phyloP scores from a whole-genome alignment of 1,140 invertebrate species.

The Panagrolaimus sp. region DNA sequence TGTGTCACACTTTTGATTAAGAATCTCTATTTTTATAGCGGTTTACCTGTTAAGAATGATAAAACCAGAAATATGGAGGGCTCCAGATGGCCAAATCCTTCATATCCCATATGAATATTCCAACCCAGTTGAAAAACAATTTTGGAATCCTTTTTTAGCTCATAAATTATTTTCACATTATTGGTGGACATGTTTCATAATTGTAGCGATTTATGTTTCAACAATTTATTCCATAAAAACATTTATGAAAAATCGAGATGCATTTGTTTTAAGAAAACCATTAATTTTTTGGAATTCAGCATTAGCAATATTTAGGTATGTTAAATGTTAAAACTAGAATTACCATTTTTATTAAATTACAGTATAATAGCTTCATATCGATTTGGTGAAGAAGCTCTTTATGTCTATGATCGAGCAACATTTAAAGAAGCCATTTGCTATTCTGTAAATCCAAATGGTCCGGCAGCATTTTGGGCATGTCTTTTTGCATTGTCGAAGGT shows the following conservation, averaged over 20 bases:
- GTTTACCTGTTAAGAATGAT: too few relatives aligned
- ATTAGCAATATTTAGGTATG: slow-evolving; percentile 78
- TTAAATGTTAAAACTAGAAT: slow-evolving; percentile 66
- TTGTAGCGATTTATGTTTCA: slow-evolving; percentile 5
- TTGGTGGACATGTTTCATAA: slow-evolving; percentile 14
- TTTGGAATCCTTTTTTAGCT: slow-evolving; percentile 14
- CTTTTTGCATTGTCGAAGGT: slow-evolving; percentile 45
- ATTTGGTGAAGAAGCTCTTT: slow-evolving; percentile 10
- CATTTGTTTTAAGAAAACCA: slow-evolving; percentile 75
- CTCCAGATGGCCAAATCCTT: slow-evolving; percentile 3
- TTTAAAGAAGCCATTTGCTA: slow-evolving; percentile 60
- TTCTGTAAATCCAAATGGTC: slow-evolving; percentile 70
- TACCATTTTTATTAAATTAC: slow-evolving; percentile 54
- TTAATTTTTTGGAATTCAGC: slow-evolving; percentile 83
- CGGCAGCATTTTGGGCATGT: slow-evolving; percentile 69
- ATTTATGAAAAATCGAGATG: slow-evolving; percentile 79
- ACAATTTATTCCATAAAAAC: slow-evolving; percentile 63
- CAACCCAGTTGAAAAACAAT: not conserved
- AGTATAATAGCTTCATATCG: not conserved
- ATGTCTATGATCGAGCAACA: slow-evolving; percentile 54
- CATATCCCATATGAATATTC: slow-evolving; percentile 20
- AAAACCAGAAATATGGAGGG: slow-evolving; percentile 1
- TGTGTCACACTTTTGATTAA: too few relatives aligned
- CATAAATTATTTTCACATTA: slow-evolving; percentile 15
- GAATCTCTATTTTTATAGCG: too few relatives aligned